Conservation (phyloP, 2,797 vertebrate species). For the Melanotaenia trifasciata region DNA sequence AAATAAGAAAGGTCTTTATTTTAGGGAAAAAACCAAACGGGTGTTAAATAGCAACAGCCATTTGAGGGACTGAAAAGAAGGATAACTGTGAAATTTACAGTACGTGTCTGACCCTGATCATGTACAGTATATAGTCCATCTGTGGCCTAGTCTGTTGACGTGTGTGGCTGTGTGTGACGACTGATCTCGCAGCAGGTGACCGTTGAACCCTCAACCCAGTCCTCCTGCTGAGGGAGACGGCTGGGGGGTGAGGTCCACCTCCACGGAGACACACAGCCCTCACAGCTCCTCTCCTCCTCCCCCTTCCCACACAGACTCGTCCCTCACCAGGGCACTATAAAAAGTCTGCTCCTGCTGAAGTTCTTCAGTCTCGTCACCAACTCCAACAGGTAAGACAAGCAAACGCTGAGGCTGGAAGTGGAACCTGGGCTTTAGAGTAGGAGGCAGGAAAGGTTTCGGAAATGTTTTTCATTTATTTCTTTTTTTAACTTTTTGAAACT, state of each 20-base stretch:
- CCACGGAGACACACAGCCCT: conserved; percentile 72
- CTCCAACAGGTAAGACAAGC: conserved; percentile 82
- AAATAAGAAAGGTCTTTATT: background rate
- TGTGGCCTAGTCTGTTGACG: conserved; percentile 21
- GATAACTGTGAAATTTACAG: conserved; percentile 8
- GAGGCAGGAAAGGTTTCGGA: background rate
- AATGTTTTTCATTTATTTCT: background rate
- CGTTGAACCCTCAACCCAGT: conserved; percentile 73
- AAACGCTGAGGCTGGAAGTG: conserved; percentile 14
- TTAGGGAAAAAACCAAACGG: background rate
- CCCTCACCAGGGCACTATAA: conserved; percentile 64
- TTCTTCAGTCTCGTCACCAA: conserved; percentile 79
- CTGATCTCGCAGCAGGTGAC: conserved; percentile 67
- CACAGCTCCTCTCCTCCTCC: conserved; percentile 45
- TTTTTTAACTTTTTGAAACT: background rate
- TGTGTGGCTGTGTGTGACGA: conserved; percentile 31
- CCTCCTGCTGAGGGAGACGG: conserved; percentile 64
- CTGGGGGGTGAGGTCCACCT: conserved; percentile 81
- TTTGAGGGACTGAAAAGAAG: background rate
- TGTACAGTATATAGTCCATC: conserved; percentile 3
- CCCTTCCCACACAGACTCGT: conserved; percentile 41
- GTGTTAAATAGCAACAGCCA: background rate
- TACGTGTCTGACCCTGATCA: background rate
- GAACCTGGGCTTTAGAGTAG: conserved; percentile 8
- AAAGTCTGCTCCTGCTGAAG: conserved; percentile 51